phyloP scores from a whole-genome alignment of 2,888 invertebrate genomes.

The Andrena praecox region DNA sequence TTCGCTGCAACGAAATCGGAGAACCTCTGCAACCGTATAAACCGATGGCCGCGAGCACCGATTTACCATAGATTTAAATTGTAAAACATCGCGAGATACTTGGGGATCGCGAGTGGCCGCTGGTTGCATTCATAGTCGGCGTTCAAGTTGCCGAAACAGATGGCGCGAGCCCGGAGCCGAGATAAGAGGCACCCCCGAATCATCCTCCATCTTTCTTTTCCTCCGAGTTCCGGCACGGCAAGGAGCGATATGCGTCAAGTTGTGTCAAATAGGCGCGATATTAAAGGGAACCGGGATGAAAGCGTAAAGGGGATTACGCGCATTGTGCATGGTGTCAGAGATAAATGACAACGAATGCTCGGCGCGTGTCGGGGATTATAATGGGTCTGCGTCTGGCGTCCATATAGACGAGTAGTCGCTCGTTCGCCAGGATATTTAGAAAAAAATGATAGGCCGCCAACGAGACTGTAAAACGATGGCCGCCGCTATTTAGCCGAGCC shows the following conservation, averaged over 20 bases:
- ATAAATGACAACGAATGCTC: conserved; percentile 72
- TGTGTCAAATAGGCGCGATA: conserved; percentile 64
- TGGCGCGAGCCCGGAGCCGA: background rate
- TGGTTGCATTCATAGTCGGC: background rate
- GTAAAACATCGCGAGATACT: conserved; percentile 1
- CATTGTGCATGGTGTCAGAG: conserved; percentile 71
- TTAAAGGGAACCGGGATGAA: conserved; percentile 66
- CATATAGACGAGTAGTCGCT: conserved; percentile 46
- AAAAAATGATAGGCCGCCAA: conserved; percentile 25
- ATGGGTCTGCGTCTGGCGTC: conserved; percentile 62
- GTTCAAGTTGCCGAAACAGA: background rate
- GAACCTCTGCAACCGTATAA: background rate
- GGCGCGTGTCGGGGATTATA: conserved; percentile 68
- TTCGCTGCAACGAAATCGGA: background rate
- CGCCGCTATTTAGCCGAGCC: background rate
- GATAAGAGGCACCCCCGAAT: background rate
- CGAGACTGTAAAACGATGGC: conserved; percentile 15
- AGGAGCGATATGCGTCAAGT: conserved; percentile 51
- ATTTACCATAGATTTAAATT: conserved; percentile 27
- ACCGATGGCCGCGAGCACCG: background rate
- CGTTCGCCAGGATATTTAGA: conserved; percentile 31
- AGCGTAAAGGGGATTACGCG: conserved; percentile 70
- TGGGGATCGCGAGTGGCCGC: background rate
- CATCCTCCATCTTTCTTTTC: background rate
- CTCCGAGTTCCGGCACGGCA: background rate